Base-by-base conservation (phyloP, 2,797 vertebrate genomes). In the Amphiprion clarkii region DNA sequence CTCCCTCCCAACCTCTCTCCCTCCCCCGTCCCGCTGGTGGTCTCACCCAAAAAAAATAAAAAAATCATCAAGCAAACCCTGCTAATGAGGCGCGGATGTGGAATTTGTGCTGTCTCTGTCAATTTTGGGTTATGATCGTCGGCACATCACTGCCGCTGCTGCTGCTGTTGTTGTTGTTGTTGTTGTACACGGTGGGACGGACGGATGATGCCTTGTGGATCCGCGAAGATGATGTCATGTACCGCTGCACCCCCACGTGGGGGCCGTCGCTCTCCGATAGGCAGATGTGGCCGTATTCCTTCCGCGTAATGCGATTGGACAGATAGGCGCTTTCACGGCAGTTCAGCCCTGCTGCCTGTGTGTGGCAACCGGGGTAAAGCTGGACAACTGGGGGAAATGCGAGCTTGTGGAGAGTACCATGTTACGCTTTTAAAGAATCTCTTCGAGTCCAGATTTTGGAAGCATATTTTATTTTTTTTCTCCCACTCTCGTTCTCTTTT, bases 211-310 rank as follows among this genome's bases (percentile, higher is more conserved):
- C 81, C 85, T 68, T 77, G 89, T 90, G 87, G 87, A 84, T 88
- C 88, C 85, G 68, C 71, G 83, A 39, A 72, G 84, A 91, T 93
- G 91, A 93, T 88, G 91, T 90, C 93, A 93, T 90, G 85, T 84
- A 76, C 65, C 84, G 74, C 27, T 84, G 86, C 78, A 64, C 94
- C 96, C 96, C 96, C 96, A 97, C 96, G 96, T 97, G 96, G 96
- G 96, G 75, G 23, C 85, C 88, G 70, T 83, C 89, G 90, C 80
- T 85, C 85, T 90, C 88, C 78, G 90, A 95, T 95, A 91, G 94
- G 94, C 84, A 85, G 88, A 88, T 81, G 89, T 74, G 81, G 79
- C 75, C 75, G 71, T 89, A 63, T 70, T 87, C 89, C 73, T 93
- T 93, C 91, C 89, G 89, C 91, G 94, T 89, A 86, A 92, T 94